Evolutionary conservation across 2,888 invertebrate species (phyloP), one percentile per base, ranked within the genome.

Genomic region (Zootermopsis nevadensis): DNA sequence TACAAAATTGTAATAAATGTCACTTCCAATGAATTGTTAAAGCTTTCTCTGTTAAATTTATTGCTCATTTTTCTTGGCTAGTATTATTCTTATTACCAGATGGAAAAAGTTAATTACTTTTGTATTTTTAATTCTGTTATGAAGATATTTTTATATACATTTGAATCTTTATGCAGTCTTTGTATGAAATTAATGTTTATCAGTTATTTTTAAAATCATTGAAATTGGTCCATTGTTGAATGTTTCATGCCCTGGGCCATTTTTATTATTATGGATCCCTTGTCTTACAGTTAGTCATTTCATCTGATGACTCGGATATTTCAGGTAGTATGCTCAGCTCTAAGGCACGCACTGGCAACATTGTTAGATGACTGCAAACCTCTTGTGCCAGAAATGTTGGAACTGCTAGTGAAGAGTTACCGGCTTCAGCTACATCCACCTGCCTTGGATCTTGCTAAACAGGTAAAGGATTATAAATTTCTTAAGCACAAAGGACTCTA

Each of bases 301-400:
- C 15, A 48, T 19, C 48, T 48, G 48, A 48, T 48, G 48, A 48
- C 85, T 84, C 19, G 15, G 3, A 48, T 81, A 82, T 89, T 89
- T 80, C 90, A 96, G 95, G 93, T 94, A 22, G 90, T 96, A 85
- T 95, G 95, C 89, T 91, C 92, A 84, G 91, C 96, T 80, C 89
- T 97, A 83, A 96, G 95, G 88, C 93, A 94, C 88, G 93, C 94
- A 3, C 91, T 96, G 24, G 91, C 93, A 0, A 94, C 95, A 72
- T 89, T 97, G 83, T 91, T 94, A 89, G 93, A 93, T 84, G 94
- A 95, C 84, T 93, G 94, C 87, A 90, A 93, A 85, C 93, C 94
- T 0, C 89, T 96, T 86, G 89, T 95, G 69, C 91, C 92, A 66
- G 94, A 94, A 86, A 91, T 96, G 38, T 91, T 94, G 7, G 92